Conservation (phyloP, 2,113 vertebrate species). For the Monopterus albus region DNA sequence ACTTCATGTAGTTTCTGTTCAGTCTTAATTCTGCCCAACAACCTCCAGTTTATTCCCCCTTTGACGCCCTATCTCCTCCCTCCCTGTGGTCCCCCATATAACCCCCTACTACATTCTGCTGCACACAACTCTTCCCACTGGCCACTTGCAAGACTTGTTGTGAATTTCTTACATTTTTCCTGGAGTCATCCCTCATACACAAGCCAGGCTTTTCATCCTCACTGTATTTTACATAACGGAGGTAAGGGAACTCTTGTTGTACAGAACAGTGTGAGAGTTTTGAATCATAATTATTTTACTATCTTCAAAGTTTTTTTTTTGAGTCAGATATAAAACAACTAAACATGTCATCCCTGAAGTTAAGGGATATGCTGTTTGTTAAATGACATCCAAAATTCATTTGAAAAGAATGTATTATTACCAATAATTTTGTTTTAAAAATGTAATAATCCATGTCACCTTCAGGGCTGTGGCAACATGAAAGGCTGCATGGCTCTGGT, state of each 20-base stretch:
- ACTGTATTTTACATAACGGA: not conserved
- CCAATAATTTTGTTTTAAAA: not conserved
- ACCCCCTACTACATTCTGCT: constrained; percentile 17
- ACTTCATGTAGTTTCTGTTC: not conserved
- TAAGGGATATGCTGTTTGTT: not conserved
- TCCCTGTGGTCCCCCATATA: constrained; percentile 43
- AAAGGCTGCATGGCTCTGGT: constrained; percentile 32
- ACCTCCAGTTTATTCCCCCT: not conserved
- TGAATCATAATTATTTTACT: not conserved
- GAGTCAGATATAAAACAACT: too few species aligned
- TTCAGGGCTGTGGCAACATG: constrained; percentile 56
- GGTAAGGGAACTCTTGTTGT: constrained; percentile 47
- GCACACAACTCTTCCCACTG: constrained; percentile 8
- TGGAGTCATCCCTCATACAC: not conserved
- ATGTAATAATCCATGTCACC: constrained; percentile 1
- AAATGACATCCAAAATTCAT: too few species aligned
- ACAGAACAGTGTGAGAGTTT: not conserved
- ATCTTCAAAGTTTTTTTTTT: too few species aligned
- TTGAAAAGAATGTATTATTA: too few species aligned
- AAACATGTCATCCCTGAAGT: too few species aligned
- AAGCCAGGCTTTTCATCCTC: not conserved
- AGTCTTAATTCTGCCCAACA: not conserved
- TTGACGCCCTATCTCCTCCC: constrained; percentile 34
- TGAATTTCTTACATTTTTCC: constrained; percentile 1
- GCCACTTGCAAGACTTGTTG: not conserved